A percentile compares a stretch with the other conserved stretches of the same genome.
Evolutionary conservation across 2,797 vertebrate species (phyloP).

Genomic region (Luscinia megarhynchos): DNA sequence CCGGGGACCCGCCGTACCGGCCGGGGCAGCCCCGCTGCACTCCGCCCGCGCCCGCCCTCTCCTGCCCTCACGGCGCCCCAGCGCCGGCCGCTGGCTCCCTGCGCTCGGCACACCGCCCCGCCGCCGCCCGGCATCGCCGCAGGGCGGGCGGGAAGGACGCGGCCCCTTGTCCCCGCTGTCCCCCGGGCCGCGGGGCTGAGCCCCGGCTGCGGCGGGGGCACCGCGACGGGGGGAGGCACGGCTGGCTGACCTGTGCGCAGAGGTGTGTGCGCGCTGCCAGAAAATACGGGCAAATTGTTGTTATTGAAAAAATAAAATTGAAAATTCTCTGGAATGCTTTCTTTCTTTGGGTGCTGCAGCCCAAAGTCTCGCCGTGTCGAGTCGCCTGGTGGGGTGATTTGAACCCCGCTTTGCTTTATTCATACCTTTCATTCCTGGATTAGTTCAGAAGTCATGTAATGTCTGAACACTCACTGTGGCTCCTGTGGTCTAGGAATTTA

Average conservation of each 20-base stretch:
- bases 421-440: neutral
- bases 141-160: neutral
- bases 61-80: neutral
- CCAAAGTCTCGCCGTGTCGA: neutral
- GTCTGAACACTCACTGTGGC: neutral
- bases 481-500: neutral
- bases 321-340: neutral
- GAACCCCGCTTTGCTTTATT: neutral
- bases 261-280: conserved; percentile 7
- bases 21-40: neutral
- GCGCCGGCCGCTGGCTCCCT: neutral
- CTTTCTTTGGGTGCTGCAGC: neutral
- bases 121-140: neutral
- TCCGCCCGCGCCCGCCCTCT: rapidly evolving
- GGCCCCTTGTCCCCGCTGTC: neutral
- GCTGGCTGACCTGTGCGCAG: neutral
- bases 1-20: neutral
- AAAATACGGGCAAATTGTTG: neutral
- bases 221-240: neutral
- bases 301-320: too few species aligned
- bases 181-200: neutral
- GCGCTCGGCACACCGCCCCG: neutral
- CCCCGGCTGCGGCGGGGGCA: neutral
- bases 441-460: neutral
- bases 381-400: neutral